Evolutionary conservation across 1,140 invertebrate species (phyloP).

Genomic region (Argopecten irradians): DNA sequence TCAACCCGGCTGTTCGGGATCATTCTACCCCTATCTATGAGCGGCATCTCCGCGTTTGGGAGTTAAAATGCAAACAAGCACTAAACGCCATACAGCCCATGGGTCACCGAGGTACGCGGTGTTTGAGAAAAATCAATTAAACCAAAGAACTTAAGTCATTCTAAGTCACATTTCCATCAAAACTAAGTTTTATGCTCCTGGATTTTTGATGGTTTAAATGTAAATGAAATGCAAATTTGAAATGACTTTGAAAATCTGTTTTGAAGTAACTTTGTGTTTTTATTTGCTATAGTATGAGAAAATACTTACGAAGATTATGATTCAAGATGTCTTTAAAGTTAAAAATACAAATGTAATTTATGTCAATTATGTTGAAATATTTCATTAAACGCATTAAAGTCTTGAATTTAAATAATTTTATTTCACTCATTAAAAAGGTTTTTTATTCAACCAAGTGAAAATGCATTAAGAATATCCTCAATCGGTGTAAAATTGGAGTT

Average conservation of each 20-base stretch:
- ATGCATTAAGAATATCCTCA: background rate
- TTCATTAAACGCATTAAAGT: background rate
- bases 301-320: background rate
- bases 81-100: background rate
- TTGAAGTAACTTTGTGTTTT: background rate
- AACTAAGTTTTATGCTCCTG: background rate
- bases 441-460: background rate
- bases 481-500: background rate
- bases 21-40: background rate
- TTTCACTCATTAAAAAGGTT: background rate
- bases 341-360: background rate
- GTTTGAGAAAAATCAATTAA: slow-evolving; percentile 23
- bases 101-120: background rate
- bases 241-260: slow-evolving; percentile 22
- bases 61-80: slow-evolving; percentile 17
- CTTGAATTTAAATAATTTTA: background rate
- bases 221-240: slow-evolving; percentile 23
- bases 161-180: slow-evolving; percentile 21
- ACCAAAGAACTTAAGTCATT: slow-evolving; percentile 17
- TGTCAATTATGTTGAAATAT: background rate
- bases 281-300: background rate
- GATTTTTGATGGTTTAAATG: slow-evolving; percentile 12
- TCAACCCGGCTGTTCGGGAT: slow-evolving; percentile 10
- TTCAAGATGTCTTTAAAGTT: background rate
- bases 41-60: slow-evolving; percentile 13